Conservation (phyloP, 2,888 invertebrate species). For the Mythimna vitellina region DNA sequence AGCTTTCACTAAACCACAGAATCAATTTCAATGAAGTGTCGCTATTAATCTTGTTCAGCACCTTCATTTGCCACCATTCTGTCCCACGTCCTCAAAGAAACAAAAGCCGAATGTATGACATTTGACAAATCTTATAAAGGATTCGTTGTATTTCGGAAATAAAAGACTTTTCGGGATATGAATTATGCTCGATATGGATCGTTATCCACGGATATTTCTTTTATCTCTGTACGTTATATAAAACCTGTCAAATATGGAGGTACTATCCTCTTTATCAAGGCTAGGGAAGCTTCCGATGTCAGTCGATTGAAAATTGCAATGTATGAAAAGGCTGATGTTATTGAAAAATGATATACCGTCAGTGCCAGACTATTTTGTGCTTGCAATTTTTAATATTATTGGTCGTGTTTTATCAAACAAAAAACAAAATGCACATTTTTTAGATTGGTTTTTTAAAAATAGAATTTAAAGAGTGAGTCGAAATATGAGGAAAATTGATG, state of each 20-base stretch:
- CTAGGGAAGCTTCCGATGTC: conserved; percentile 36
- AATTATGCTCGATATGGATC: conserved; percentile 59
- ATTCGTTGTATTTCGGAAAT: conserved; percentile 62
- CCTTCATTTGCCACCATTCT: conserved; percentile 35
- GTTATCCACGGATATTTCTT: conserved; percentile 48
- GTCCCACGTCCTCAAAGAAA: conserved; percentile 34
- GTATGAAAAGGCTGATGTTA: conserved; percentile 17
- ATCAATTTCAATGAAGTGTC: conserved; percentile 4
- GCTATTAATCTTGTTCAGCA: conserved; percentile 31
- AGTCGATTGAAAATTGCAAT: conserved; percentile 16
- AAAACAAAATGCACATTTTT: conserved; percentile 5
- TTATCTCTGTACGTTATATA: conserved; percentile 39
- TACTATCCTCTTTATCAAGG: conserved; percentile 26
- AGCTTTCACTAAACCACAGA: conserved; percentile 17
- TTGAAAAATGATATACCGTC: conserved; percentile 21
- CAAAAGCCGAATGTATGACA: conserved; percentile 62
- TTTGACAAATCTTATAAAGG: conserved; percentile 66
- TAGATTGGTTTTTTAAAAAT: conserved; percentile 11
- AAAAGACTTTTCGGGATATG: conserved; percentile 58
- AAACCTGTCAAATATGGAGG: conserved; percentile 53
- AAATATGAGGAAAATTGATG: background rate
- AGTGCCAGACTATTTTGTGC: background rate
- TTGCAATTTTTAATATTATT: conserved; percentile 1
- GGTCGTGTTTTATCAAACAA: background rate
- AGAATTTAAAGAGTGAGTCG: background rate